Conservation (phyloP, 2,888 invertebrate species). For the Diaprepes abbreviatus region DNA sequence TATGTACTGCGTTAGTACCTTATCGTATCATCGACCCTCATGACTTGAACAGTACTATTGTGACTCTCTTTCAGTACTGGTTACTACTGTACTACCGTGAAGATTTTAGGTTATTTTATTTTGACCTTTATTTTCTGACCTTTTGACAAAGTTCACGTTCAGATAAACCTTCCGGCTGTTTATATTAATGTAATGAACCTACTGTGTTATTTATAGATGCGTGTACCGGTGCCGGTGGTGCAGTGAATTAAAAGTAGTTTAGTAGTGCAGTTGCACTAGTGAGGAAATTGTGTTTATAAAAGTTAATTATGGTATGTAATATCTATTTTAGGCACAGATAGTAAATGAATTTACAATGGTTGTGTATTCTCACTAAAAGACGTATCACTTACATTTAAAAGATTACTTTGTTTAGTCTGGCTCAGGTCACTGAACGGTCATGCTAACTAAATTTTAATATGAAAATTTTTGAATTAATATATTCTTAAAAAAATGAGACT, state of each 20-base stretch:
- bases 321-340: too few species aligned
- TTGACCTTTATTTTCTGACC: background rate
- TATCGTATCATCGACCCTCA: background rate
- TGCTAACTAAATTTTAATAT: too few species aligned
- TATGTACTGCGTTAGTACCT: background rate
- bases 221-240: background rate
- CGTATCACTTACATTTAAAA: too few species aligned
- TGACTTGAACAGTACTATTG: background rate
- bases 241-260: background rate
- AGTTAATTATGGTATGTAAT: conserved; percentile 10
- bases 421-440: too few species aligned
- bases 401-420: too few species aligned
- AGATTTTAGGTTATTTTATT: background rate
- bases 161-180: background rate
- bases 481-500: too few species aligned
- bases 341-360: too few species aligned
- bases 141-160: background rate
- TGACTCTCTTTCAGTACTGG: background rate
- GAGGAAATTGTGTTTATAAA: background rate
- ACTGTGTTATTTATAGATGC: background rate
- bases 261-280: background rate
- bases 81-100: background rate
- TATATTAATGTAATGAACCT: background rate
- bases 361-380: too few species aligned
- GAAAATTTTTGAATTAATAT: too few species aligned